Base-by-base conservation (phyloP, 1,140 invertebrate genomes). In the Bombus confusus region DNA sequence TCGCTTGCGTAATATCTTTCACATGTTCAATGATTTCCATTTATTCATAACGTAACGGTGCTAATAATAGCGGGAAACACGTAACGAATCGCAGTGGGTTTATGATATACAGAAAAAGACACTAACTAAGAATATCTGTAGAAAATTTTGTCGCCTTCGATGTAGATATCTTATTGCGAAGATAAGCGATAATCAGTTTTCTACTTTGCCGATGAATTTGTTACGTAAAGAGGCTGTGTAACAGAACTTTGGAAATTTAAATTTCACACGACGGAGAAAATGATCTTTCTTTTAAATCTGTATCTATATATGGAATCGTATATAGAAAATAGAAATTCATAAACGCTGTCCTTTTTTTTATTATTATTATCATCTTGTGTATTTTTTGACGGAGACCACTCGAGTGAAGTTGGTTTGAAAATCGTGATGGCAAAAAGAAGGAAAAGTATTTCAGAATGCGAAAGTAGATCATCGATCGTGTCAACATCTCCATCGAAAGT, bases 381-480 rank as follows among this genome's bases (percentile, higher is more conserved):
- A 39, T 22, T 8, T 59, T 68, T 31, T 31, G 37, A 37, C 18
- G n/a, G n/a, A 31, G 57, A 10, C 1, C 34, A 15, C 25, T 34
- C n/a, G 52, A 62, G 41, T 9, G 15, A 47, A 47, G 57, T 47
- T 47, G n/a, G 25, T 41, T 64, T 66, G 28, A 41, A 41, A 82
- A 25, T n/a, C 34, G 2, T 5, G 47, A 72, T 31, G 18, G 0
- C 15, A 31, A 34, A 25, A 4, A 31, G 39, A 72, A 13, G 22
- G 0, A 22, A 72, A 15, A 59, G n/a, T 43, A 47, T 62, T 37
- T 68, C 4, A 31, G 15, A 62, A 18, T n/a, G 77, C 76, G 77
- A 87, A 87, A 80, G 82, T 89, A 80, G 87, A 90, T 89, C 87
- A 89, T 88, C 64, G 88, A 89, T 89, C 74, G 47, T 31, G 75